These are phyloP conservation scores for Lordiphosa mommai DNA, from an alignment of 1,140 invertebrate genomes.

Conservation along the genomic window DNA sequence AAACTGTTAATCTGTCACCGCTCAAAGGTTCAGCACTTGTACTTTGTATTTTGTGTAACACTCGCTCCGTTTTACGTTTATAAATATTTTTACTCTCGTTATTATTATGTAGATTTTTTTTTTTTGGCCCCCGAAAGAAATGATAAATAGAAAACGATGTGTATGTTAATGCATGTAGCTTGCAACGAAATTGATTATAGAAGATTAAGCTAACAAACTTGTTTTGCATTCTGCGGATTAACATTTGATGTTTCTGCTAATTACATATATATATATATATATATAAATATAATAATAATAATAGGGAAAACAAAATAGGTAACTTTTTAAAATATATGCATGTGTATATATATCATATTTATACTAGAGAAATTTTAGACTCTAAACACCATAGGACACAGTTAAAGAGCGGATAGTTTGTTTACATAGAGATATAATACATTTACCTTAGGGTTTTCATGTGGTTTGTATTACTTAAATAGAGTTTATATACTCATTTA, in stretches of 20 bases:
- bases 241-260: no score
- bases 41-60: conserved; percentile 36
- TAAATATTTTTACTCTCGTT: conserved; percentile 28
- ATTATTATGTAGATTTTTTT: conserved; percentile 17
- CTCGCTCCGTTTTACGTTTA: conserved; percentile 39
- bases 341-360: conserved; percentile 30
- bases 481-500: conserved; percentile 4
- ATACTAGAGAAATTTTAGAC: conserved; percentile 45
- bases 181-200: conserved; percentile 20
- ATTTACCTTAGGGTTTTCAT: conserved; percentile 53
- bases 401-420: conserved; percentile 40
- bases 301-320: conserved; percentile 25
- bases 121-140: conserved; percentile 75
- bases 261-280: conserved; percentile 23
- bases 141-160: conserved; percentile 49
- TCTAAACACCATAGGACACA: conserved; percentile 45
- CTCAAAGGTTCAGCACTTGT: conserved; percentile 31
- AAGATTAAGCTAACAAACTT: conserved; percentile 21
- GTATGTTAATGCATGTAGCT: conserved; percentile 57
- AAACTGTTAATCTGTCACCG: conserved; percentile 32
- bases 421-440: conserved; percentile 59
- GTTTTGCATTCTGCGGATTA: conserved; percentile 6
- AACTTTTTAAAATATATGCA: conserved; percentile 1
- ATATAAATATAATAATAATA: conserved; percentile 36
- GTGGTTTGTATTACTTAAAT: conserved; percentile 21